Evolutionary conservation across 1,140 invertebrate genomes (phyloP).

Genomic region (Heliconius hewitsoni): DNA sequence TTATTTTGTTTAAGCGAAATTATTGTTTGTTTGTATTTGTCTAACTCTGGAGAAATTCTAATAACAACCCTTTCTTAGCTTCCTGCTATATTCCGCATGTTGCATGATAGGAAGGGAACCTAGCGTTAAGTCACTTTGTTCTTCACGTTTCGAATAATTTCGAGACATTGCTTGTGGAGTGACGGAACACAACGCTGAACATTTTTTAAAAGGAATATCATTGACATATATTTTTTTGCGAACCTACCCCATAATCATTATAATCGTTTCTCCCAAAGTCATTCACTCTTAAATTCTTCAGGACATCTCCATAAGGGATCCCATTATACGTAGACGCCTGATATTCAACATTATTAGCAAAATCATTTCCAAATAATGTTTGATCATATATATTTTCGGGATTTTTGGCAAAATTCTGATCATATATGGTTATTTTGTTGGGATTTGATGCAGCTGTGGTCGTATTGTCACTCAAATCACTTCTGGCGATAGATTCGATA

Average conservation of each 20-base stretch:
- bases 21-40: not conserved
- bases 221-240: no score
- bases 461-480: conserved; percentile 52
- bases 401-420: conserved; percentile 13
- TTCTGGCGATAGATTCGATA: conserved; percentile 64
- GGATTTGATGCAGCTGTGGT: conserved; percentile 42
- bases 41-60: not conserved
- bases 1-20: not conserved
- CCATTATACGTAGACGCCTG: conserved; percentile 34
- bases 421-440: conserved; percentile 30
- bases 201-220: no score
- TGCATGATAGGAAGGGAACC: no score
- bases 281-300: conserved; percentile 43
- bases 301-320: conserved; percentile 37
- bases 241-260: conserved; percentile 58
- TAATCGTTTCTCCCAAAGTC: conserved; percentile 45
- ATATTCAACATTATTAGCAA: conserved; percentile 29
- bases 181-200: no score
- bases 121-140: no score
- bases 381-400: conserved; percentile 29
- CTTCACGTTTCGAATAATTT: no score
- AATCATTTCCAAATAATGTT: conserved; percentile 11
- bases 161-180: no score
- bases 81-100: not conserved
- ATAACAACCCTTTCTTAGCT: not conserved